Evolutionary conservation across 2,888 invertebrate genomes (phyloP).

Genomic region (Galerucella pusilla): DNA sequence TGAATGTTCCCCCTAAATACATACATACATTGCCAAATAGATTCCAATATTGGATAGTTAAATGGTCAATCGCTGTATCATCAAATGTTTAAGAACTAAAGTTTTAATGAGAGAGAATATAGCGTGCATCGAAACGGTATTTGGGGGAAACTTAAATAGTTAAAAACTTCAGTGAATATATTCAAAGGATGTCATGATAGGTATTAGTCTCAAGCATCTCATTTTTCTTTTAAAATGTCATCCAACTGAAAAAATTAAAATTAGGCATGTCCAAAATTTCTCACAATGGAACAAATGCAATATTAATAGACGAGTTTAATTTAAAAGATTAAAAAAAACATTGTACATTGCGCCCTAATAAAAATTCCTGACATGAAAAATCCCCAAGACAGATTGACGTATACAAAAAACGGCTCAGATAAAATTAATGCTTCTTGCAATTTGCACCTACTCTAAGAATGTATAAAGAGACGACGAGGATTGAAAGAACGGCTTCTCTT

Average conservation of each 20-base stretch:
- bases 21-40: conserved; percentile 25
- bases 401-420: conserved; percentile 47
- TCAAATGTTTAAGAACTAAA: conserved; percentile 59
- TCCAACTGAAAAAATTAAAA: not conserved
- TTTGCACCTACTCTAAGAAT: conserved; percentile 58
- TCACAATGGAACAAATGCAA: not conserved
- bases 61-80: conserved; percentile 54
- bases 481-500: conserved; percentile 48
- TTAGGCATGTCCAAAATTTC: not conserved
- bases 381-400: conserved; percentile 28
- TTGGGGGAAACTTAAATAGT: conserved; percentile 27
- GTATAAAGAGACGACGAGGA: conserved; percentile 46
- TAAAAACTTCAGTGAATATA: no score
- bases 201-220: not conserved
- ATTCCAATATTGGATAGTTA: conserved; percentile 48
- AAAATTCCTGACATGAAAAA: conserved; percentile 24
- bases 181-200: not conserved
- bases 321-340: conserved; percentile 17
- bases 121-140: conserved; percentile 32
- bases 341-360: conserved; percentile 3
- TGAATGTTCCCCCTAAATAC: no score
- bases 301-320: conserved; percentile 21
- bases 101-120: conserved; percentile 51
- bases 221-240: not conserved
- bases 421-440: conserved; percentile 58